Base-by-base conservation (phyloP, 2,113 vertebrate species). In the Toxostoma redivivum region DNA sequence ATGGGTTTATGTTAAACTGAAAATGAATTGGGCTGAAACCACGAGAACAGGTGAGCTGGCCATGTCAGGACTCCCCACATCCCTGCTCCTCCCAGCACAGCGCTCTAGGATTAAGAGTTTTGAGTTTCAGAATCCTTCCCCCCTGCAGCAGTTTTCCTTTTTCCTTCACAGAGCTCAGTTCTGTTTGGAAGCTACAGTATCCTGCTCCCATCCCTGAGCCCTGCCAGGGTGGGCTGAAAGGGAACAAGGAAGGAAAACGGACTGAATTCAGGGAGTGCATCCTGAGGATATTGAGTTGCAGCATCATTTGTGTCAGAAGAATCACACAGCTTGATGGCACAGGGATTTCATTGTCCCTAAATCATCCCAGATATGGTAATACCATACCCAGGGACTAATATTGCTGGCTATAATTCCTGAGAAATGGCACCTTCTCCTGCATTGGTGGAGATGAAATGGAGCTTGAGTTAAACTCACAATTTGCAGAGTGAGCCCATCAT, bases 301-400 rank as follows among this genome's bases (percentile, higher is more conserved):
- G 76, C 79, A 92, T 86, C 76, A 18, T 90, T 88, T 57, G 44
- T 83, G 88, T 40, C 58, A 48, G 85, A 73, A 83, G 95, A 88
- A 90, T 83, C 56, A 5, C 42, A 8, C 8, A 11, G 71, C 72
- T 90, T 33, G 81, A 65, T 78, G 82, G 91, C 85, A 57, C 82
- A 38, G 90, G 71, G 71, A 62, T 88, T 88, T 88, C 82, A 81
- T 66, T 93, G 92, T 88, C 88, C 90, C 91, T 96, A 81, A 94
- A 88, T 96, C 96, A 93, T 92, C 88, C 82, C 76, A 54, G 94
- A 20, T 77, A 86, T 57, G 71, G 79, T 81, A 81, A 92, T 81
- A 1, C 76, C 74, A 21, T 88, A 42, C 86, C 94, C 64, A 67
- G 92, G 92, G 92, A 93, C 81, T 88, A 70, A 92, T 95, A 81